A percentile compares a stretch with the other conserved stretches of the same genome.
phyloP scores from a whole-genome alignment of 1,140 invertebrate species.

The Drosophila lacteicornis region DNA sequence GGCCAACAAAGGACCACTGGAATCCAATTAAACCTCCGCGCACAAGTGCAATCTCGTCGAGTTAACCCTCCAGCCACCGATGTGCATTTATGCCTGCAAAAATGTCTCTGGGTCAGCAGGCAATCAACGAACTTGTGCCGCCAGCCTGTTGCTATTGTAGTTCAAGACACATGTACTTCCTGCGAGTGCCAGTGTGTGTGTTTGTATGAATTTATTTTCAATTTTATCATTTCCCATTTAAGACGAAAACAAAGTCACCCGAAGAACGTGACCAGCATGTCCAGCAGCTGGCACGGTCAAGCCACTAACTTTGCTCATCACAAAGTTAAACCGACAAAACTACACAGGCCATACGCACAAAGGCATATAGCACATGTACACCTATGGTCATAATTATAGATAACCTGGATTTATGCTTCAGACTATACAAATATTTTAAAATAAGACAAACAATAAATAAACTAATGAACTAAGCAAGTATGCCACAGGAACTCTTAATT shows the following conservation, averaged over 20 bases:
- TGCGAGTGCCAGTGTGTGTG: constrained; percentile 21
- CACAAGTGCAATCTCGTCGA: constrained; percentile 22
- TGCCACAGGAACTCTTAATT: too few species aligned
- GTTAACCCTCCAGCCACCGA: constrained; percentile 12
- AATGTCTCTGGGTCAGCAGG: constrained; percentile 23
- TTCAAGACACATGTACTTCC: constrained; percentile 36
- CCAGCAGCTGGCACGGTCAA: constrained; percentile 64
- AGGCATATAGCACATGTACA: constrained; percentile 1
- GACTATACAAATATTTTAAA: background rate
- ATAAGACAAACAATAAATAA: too few species aligned
- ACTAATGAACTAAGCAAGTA: too few species aligned
- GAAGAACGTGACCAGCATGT: constrained; percentile 74
- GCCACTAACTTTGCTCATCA: constrained; percentile 76
- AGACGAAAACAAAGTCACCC: constrained; percentile 81
- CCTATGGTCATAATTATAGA: background rate
- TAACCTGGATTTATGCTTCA: background rate
- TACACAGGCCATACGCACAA: constrained; percentile 29
- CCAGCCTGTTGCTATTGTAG: constrained; percentile 29
- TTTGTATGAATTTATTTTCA: constrained; percentile 74
- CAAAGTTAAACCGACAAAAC: constrained; percentile 64
- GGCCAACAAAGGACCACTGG: constrained; percentile 7
- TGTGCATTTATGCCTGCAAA: constrained; percentile 35
- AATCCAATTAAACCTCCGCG: constrained; percentile 39
- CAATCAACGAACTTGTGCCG: constrained; percentile 63
- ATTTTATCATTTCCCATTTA: constrained; percentile 82